A percentile compares a stretch with the other conserved stretches of the same genome.
Evolutionary conservation across 92 coral and sea anemone species (phyloP).

Genomic region (Phenganax stokvisi): DNA sequence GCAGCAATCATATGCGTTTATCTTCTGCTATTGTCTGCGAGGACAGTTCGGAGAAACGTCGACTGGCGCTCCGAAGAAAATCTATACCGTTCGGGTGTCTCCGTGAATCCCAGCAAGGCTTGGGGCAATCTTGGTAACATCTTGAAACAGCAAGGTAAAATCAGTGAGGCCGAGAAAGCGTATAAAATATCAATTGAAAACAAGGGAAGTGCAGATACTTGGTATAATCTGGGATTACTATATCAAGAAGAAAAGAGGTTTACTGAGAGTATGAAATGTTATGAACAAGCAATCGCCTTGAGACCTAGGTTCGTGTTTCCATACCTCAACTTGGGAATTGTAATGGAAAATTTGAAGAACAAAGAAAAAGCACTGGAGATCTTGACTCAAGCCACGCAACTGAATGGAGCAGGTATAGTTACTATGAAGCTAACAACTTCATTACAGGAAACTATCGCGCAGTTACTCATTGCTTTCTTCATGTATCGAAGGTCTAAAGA

Average conservation of each 20-base stretch:
- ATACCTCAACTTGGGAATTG: slow-evolving; percentile 77
- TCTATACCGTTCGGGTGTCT: slow-evolving; percentile 82
- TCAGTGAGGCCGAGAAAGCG: slow-evolving; percentile 76
- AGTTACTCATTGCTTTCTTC: not conserved
- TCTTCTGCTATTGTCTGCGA: slow-evolving; percentile 49
- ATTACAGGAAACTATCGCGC: not conserved
- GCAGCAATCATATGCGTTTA: slow-evolving; percentile 42
- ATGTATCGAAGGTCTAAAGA: slow-evolving; percentile 57
- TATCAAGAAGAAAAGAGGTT: slow-evolving; percentile 72
- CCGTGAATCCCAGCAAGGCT: slow-evolving; percentile 88
- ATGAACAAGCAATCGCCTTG: slow-evolving; percentile 67
- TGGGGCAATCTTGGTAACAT: slow-evolving; percentile 95
- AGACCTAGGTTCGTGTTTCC: slow-evolving; percentile 88
- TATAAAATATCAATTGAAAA: slow-evolving; percentile 69
- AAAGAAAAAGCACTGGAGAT: slow-evolving; percentile 71
- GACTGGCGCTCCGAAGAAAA: slow-evolving; percentile 87
- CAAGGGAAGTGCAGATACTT: slow-evolving; percentile 92
- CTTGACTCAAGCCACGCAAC: slow-evolving; percentile 25
- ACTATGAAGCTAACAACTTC: too few species aligned
- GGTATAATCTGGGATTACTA: slow-evolving; percentile 84
- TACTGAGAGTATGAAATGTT: slow-evolving; percentile 66
- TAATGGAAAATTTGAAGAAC: slow-evolving; percentile 66
- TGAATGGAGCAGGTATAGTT: slow-evolving; percentile 21
- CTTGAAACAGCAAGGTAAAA: slow-evolving; percentile 58
- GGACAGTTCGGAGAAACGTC: slow-evolving; percentile 68